These are phyloP conservation scores for Antheraea assamensis DNA, from an alignment of 2,888 invertebrate genomes.

Conservation along the genomic window DNA sequence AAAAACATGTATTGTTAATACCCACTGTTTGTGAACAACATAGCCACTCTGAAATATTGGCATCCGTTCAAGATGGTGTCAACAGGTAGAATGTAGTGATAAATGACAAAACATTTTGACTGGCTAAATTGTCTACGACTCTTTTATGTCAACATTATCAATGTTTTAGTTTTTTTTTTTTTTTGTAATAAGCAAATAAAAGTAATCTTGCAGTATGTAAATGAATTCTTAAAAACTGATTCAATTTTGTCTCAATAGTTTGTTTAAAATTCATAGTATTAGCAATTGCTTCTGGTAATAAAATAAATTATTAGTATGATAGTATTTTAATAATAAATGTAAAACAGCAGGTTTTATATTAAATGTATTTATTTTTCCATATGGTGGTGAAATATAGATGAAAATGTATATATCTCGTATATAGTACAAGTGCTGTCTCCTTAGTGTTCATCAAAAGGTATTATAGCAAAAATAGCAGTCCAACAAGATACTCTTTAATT, in stretches of 20 bases:
- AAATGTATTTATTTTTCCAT: no score
- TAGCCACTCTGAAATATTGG: slow-evolving; percentile 44
- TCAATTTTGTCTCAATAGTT: not conserved
- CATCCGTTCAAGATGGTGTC: slow-evolving; percentile 48
- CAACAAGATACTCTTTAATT: no score
- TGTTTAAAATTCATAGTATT: not conserved
- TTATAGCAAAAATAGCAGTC: no score
- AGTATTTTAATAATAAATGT: not conserved
- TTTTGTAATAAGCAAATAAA: not conserved
- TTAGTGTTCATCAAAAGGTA: no score
- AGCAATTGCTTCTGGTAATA: not conserved
- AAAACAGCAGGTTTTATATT: no score
- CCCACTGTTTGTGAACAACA: slow-evolving; percentile 17
- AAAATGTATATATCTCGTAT: no score
- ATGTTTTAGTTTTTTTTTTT: not conserved
- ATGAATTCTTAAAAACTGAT: not conserved
- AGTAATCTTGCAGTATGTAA: not conserved
- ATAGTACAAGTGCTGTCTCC: no score
- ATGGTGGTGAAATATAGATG: no score
- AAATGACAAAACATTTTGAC: slow-evolving; percentile 13
- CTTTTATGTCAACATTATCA: slow-evolving; percentile 1
- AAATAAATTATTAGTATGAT: not conserved
- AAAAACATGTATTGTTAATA: slow-evolving; percentile 19
- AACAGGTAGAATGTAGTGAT: slow-evolving; percentile 43
- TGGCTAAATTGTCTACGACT: slow-evolving; percentile 13